A percentile compares a stretch with the other conserved stretches of the same genome.
Conservation (phyloP, 2,888 invertebrate genomes). For the Limnephilus rhombicus region DNA sequence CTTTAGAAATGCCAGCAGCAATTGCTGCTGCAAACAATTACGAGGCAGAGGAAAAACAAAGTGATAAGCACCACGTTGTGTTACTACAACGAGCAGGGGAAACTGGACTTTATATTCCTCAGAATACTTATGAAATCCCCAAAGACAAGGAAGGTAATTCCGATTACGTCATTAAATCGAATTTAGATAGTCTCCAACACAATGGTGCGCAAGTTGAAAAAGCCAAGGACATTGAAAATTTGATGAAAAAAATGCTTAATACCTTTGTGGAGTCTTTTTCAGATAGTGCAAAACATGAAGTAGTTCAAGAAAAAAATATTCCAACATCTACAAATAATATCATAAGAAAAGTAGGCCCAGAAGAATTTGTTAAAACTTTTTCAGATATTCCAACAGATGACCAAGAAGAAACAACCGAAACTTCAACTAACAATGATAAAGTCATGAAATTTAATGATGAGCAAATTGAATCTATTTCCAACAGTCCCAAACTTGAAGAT, state of each 20-base stretch:
- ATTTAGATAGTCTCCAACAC: neutral
- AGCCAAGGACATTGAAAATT: neutral
- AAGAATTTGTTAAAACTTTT: too few relatives aligned
- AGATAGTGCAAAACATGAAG: neutral
- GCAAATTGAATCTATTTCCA: neutral
- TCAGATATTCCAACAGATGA: neutral
- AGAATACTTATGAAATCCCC: neutral
- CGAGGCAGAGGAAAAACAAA: neutral
- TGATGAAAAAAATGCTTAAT: neutral
- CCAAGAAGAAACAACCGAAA: neutral
- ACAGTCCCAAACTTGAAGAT: neutral
- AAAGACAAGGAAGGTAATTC: neutral
- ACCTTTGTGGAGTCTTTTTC: neutral
- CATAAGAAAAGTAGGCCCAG: neutral
- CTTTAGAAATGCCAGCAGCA: neutral
- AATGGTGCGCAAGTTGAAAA: neutral
- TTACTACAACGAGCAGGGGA: neutral
- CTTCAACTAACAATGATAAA: neutral
- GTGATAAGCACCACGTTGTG: neutral
- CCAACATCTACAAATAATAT: neutral
- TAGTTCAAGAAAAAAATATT: neutral
- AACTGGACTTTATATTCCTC: neutral
- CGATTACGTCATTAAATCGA: neutral
- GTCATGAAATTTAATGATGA: neutral
- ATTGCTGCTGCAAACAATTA: neutral